Evolutionary conservation across 2,113 vertebrate genomes (phyloP).

Genomic region (Gopherus evgoodei): DNA sequence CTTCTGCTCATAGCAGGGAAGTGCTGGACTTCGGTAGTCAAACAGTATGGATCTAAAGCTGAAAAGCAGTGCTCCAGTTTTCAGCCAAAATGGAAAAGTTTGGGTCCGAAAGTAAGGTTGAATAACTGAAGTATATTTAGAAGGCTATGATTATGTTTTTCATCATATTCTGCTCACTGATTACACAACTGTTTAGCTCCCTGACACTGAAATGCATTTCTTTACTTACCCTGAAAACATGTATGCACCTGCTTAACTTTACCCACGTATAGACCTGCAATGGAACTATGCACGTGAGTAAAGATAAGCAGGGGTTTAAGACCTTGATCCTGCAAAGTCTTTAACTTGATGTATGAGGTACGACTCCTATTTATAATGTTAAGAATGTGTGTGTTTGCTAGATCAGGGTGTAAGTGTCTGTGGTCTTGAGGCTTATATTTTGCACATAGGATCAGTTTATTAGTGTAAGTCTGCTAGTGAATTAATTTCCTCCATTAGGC

Average conservation of each 20-base stretch:
- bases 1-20: not conserved
- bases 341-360: fast-evolving
- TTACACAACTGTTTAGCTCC: not conserved
- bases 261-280: not conserved
- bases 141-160: not conserved
- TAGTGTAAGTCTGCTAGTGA: fast-evolving
- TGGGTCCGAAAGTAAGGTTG: not conserved
- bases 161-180: not conserved
- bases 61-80: not conserved
- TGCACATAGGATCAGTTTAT: fast-evolving
- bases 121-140: not conserved
- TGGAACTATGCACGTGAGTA: not conserved
- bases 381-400: fast-evolving
- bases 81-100: not conserved
- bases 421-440: fast-evolving
- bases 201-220: not conserved
- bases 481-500: not conserved
- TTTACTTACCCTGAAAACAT: not conserved
- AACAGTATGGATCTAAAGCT: not conserved
- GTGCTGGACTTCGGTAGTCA: not conserved
- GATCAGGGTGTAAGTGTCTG: fast-evolving
- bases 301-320: not conserved
- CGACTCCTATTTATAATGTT: not conserved
- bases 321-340: not conserved
- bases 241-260: not conserved